These are phyloP conservation scores for Phyllotreta cruciferae DNA, from an alignment of 2,888 invertebrate species.

Conservation along the genomic window DNA sequence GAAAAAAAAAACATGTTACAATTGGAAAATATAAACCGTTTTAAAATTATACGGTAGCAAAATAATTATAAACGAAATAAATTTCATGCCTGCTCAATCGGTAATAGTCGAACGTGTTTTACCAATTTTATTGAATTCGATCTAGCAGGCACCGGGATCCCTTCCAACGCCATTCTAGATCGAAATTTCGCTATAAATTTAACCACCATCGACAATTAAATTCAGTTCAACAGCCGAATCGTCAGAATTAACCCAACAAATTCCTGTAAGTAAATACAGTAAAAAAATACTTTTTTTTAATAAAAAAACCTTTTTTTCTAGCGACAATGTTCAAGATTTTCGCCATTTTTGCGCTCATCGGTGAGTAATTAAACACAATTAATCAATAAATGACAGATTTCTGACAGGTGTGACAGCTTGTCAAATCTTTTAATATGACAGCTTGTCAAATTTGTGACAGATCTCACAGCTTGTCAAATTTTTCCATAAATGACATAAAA, in stretches of 20 bases:
- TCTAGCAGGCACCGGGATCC: constrained; percentile 1
- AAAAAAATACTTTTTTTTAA: background rate
- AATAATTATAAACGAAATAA: background rate
- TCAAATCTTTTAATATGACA: too few relatives aligned
- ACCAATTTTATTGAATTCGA: constrained; percentile 7
- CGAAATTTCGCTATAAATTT: constrained; percentile 18
- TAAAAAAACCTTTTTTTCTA: constrained; percentile 11
- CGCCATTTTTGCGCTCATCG: constrained; percentile 7
- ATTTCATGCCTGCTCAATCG: constrained; percentile 1
- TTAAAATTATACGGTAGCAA: background rate
- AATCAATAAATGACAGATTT: background rate
- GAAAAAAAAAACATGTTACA: too few relatives aligned
- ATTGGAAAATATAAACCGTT: background rate
- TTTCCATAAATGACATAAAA: constrained; percentile 1
- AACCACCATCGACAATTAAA: background rate
- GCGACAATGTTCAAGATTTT: constrained; percentile 27
- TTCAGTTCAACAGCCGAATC: constrained; percentile 10
- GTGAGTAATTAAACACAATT: constrained; percentile 11
- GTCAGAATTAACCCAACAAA: constrained; percentile 7
- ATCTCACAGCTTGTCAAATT: too few relatives aligned
- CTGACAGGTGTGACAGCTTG: background rate
- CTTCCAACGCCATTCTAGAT: background rate
- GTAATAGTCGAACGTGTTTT: constrained; percentile 11
- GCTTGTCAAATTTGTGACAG: too few relatives aligned
- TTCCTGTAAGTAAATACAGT: constrained; percentile 9